Evolutionary conservation across 2,797 vertebrate species (phyloP), one percentile per base, ranked within the genome.

Genomic region (Malacoctenus gilli): DNA sequence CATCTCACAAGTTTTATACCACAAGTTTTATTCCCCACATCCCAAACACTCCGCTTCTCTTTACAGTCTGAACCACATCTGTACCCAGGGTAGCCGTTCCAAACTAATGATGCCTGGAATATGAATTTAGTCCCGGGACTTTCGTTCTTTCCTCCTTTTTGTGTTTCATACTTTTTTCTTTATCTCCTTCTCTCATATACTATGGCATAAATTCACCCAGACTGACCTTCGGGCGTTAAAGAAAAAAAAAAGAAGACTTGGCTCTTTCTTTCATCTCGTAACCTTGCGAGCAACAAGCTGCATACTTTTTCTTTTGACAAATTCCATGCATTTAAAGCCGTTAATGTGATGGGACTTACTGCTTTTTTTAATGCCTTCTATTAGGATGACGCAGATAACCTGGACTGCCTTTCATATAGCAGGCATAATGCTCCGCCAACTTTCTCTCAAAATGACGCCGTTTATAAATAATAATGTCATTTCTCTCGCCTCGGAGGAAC

Each of bases 41-140:
- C 53, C 21, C 35, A 38, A 36, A 36, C 60, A 48, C 32, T 37
- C 16, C 4, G n/a, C 18, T 15, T 57, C 25, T 52, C 18, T 58
- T 49, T 37, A 18, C 21, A 51, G 48, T n/a, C 44, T 58, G 13
- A 36, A 43, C 11, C 15, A 59, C 44, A 41, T 42, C 23, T 59
- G 19, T 20, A 41, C 42, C 23, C 28, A 57, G 30, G 57, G 58
- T 31, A 68, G 58, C 75, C n/a, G 66, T 82, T 83, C 78, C 46
- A 77, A 78, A 82, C 61, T 66, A 72, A 85, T 74, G 64, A 77
- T 68, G 54, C 62, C 71, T 76, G 61, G 49, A 57, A 78, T 68
- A 65, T 48, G 38, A 76, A 53, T 76, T 41, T 76, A 68, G 62
- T 61, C 59, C 48, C 25, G 28, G 57, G 7, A 37, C 37, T 36